phyloP scores from a whole-genome alignment of 1,140 invertebrate species.

The Macrobrachium rosenbergii region DNA sequence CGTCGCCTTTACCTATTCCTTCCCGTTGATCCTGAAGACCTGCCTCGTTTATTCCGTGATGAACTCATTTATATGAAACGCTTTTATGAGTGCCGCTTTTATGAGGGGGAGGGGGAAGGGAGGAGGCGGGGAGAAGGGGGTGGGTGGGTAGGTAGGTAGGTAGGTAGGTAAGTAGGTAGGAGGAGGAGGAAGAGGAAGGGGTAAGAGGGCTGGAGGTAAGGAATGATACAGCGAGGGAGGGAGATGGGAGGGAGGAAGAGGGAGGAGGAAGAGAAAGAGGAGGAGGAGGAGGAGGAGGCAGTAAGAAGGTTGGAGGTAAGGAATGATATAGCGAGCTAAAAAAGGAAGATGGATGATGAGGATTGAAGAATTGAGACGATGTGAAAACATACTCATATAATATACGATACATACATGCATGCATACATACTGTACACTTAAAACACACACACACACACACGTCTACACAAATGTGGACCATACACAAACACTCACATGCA shows the following conservation, averaged over 20 bases:
- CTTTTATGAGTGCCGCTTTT: neutral
- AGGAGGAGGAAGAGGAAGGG: neutral
- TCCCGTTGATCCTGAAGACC: too few relatives aligned
- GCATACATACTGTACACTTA: neutral
- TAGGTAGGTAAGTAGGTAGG: too few relatives aligned
- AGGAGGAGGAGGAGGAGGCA: neutral
- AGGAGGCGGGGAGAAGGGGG: neutral
- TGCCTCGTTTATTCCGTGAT: too few relatives aligned
- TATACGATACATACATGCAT: neutral
- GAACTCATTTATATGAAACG: too few relatives aligned
- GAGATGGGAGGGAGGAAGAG: neutral
- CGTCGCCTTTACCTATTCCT: too few relatives aligned
- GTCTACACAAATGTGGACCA: neutral
- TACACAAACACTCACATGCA: constrained; percentile 2
- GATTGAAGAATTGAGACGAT: too few relatives aligned
- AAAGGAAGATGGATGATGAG: too few relatives aligned
- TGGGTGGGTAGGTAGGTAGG: too few relatives aligned
- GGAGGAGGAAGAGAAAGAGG: neutral
- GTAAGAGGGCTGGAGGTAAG: neutral
- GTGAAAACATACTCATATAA: too few relatives aligned
- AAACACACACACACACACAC: constrained; percentile 6
- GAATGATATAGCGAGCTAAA: too few relatives aligned
- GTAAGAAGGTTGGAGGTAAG: neutral
- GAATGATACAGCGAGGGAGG: too few relatives aligned
- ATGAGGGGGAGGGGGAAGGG: neutral